Conservation (phyloP, 2,888 invertebrate species). For the Neoscelio sp. region DNA sequence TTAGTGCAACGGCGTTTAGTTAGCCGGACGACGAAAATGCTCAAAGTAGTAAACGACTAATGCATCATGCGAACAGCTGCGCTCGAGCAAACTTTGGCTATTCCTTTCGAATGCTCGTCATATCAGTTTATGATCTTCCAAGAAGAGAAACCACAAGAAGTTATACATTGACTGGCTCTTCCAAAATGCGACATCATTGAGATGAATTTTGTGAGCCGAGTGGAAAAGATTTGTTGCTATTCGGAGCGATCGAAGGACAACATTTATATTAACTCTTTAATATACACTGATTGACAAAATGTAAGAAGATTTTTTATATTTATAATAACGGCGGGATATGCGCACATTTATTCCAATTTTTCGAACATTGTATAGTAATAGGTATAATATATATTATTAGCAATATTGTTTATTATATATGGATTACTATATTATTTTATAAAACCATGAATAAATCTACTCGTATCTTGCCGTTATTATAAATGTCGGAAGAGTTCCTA, state of each 20-base stretch:
- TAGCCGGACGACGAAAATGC: constrained; percentile 70
- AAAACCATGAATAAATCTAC: too few relatives aligned
- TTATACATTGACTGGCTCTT: constrained; percentile 56
- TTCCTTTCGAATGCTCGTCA: constrained; percentile 66
- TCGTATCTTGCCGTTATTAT: too few relatives aligned
- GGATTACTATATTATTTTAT: too few relatives aligned
- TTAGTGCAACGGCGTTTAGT: constrained; percentile 64
- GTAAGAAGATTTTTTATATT: too few relatives aligned
- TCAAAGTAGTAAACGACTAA: constrained; percentile 72
- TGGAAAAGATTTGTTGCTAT: constrained; percentile 32
- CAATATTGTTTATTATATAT: too few relatives aligned
- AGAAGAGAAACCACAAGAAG: constrained; percentile 52
- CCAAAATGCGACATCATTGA: constrained; percentile 53
- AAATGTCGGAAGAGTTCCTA: too few relatives aligned
- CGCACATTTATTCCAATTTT: too few relatives aligned
- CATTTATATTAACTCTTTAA: constrained; percentile 31
- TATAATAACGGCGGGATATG: too few relatives aligned
- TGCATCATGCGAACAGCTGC: constrained; percentile 70
- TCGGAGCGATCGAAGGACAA: constrained; percentile 3
- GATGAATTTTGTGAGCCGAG: constrained; percentile 34
- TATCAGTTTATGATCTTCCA: constrained; percentile 66
- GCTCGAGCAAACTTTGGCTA: constrained; percentile 70
- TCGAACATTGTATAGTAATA: too few relatives aligned
- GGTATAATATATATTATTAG: too few relatives aligned
- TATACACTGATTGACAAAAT: too few relatives aligned